Conservation (phyloP, 2,113 vertebrate species). For the Hemibagrus wyckioides region DNA sequence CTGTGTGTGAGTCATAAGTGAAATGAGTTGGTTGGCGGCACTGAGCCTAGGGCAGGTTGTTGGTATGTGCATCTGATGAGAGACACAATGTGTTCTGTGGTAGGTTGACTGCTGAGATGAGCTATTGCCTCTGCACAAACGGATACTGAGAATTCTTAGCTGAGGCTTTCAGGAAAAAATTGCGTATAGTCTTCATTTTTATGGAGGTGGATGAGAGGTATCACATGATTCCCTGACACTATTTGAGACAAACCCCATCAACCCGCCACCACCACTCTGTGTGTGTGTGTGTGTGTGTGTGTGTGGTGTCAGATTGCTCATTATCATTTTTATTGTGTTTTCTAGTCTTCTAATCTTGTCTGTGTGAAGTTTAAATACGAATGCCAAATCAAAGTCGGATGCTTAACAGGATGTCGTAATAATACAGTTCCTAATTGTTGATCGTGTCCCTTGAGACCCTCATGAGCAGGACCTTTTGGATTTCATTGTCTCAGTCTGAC, state of each 20-base stretch:
- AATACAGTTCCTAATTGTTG: constrained; percentile 30
- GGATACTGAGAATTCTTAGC: constrained; percentile 41
- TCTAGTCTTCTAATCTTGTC: not conserved
- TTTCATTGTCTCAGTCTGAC: constrained; percentile 39
- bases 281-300: constrained; percentile 1
- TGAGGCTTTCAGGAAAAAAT: not conserved
- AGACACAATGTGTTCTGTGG: constrained; percentile 64
- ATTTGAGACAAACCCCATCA: constrained; percentile 27
- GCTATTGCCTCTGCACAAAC: constrained; percentile 22
- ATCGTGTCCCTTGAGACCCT: constrained; percentile 24
- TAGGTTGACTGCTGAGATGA: constrained; percentile 49
- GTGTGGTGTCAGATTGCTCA: constrained; percentile 30
- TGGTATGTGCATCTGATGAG: constrained; percentile 58
- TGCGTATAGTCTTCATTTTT: not conserved
- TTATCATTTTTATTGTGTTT: constrained; percentile 47
- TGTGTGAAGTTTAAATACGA: constrained; percentile 8
- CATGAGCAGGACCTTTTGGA: constrained; percentile 16
- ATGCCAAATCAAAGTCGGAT: constrained; percentile 10
- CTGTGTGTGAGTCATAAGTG: constrained; percentile 47
- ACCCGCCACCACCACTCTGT: not conserved
- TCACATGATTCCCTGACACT: constrained; percentile 57
- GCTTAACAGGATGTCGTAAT: constrained; percentile 33
- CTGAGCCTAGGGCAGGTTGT: constrained; percentile 54
- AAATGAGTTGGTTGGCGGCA: constrained; percentile 52
- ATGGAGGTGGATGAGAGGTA: constrained; percentile 56